phyloP scores from a whole-genome alignment of 1,140 invertebrate genomes.

The Ips nitidus region DNA sequence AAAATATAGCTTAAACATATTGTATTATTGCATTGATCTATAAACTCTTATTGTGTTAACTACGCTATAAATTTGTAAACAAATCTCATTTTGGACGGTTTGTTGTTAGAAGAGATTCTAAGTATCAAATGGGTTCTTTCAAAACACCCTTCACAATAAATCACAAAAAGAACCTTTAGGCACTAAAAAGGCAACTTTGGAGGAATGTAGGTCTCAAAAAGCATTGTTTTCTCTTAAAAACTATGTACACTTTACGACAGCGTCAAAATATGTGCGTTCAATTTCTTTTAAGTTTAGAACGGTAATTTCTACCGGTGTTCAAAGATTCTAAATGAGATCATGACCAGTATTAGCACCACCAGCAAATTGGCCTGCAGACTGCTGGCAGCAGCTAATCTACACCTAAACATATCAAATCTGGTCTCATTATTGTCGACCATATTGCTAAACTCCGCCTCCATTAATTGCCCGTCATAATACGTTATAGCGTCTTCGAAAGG shows the following conservation, averaged over 20 bases:
- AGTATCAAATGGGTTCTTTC: not conserved
- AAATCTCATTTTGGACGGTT: too few species aligned
- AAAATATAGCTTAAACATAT: too few species aligned
- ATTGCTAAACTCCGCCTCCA: conserved; percentile 93
- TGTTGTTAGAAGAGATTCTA: not conserved
- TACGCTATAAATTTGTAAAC: too few species aligned
- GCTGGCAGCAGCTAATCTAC: conserved; percentile 81
- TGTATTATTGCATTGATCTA: too few species aligned
- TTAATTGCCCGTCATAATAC: conserved; percentile 94
- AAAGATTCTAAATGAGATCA: conserved; percentile 35
- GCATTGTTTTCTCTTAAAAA: not conserved
- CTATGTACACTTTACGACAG: not conserved
- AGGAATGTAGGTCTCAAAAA: not conserved
- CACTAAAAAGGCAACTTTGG: conserved; percentile 3
- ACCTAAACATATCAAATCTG: conserved; percentile 87
- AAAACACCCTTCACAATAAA: not conserved
- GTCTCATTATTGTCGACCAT: conserved; percentile 76
- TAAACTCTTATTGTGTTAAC: too few species aligned
- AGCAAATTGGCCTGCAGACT: conserved; percentile 39
- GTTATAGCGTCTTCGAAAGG: conserved; percentile 93
- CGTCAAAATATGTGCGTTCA: conserved; percentile 7
- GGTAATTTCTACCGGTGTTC: conserved; percentile 12
- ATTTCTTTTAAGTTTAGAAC: not conserved
- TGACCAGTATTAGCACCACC: conserved; percentile 34
- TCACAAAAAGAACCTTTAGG: not conserved